phyloP scores from a whole-genome alignment of 2,113 vertebrate genomes.

The Phyllopteryx taeniolatus region DNA sequence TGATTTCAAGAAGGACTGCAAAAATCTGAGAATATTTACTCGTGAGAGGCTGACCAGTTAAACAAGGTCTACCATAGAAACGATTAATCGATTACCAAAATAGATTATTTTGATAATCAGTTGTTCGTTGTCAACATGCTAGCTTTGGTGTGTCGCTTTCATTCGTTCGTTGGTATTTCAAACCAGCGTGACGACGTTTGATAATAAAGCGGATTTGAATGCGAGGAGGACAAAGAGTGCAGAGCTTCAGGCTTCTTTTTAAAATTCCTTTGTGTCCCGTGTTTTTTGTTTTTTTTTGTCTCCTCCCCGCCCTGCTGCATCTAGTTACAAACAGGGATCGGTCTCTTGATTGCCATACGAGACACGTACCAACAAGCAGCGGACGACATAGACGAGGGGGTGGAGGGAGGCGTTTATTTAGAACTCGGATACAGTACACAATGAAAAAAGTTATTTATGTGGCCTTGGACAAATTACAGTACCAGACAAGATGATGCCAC shows the following conservation, averaged over 20 bases:
- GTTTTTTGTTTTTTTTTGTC: neutral
- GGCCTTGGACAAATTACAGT: neutral
- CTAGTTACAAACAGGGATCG: constrained; percentile 6
- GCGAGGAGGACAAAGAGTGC: neutral
- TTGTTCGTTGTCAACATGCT: neutral
- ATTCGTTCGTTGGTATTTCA: neutral
- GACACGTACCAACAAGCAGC: constrained; percentile 15
- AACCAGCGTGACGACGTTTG: neutral
- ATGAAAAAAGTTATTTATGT: neutral
- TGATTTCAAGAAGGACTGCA: too few species aligned
- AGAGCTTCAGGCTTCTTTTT: neutral
- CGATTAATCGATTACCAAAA: too few species aligned
- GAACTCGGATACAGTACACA: neutral
- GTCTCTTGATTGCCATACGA: constrained; percentile 24
- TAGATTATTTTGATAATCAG: too few species aligned
- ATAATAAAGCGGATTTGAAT: neutral
- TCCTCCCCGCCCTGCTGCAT: neutral
- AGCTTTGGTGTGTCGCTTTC: neutral
- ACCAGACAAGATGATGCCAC: neutral
- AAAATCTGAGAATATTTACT: too few species aligned
- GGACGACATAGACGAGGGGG: neutral
- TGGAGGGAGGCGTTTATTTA: neutral
- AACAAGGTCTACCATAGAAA: too few species aligned
- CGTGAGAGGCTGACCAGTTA: too few species aligned
- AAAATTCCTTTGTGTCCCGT: too few species aligned